Percentiles rank a stretch among this genome's conserved stretches.
Evolutionary conservation across 2,113 vertebrate genomes (phyloP).

Genomic region (Macrotis lagotis): DNA sequence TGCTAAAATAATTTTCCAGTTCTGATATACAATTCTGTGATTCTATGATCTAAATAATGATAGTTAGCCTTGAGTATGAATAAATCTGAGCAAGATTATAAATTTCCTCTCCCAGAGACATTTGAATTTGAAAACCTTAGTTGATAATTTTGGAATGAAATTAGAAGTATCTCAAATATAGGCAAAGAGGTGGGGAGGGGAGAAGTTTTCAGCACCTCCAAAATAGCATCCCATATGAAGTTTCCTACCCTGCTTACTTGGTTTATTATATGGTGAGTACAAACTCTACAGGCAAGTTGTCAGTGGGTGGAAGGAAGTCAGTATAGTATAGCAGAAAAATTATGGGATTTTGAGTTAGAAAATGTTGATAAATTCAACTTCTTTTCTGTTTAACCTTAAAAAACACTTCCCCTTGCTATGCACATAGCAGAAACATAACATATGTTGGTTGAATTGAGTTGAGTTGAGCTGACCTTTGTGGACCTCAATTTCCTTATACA

Average conservation of each 20-base stretch:
- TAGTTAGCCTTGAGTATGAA: not conserved
- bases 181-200: not conserved
- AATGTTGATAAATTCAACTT: not conserved
- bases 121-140: no score
- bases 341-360: not conserved
- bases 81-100: not conserved
- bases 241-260: not conserved
- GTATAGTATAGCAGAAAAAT: not conserved
- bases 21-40: not conserved
- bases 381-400: not conserved
- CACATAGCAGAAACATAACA: not conserved
- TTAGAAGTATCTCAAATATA: not conserved
- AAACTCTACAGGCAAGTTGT: not conserved
- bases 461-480: not conserved
- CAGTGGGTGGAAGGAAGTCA: not conserved
- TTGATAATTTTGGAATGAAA: no score
- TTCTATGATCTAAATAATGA: not conserved
- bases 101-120: no score
- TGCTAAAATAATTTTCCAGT: not conserved
- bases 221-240: not conserved
- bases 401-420: not conserved
- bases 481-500: not conserved
- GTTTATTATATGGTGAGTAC: not conserved
- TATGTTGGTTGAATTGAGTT: not conserved
- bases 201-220: not conserved